Evolutionary conservation across 2,797 vertebrate species (phyloP), one percentile per base, ranked within the genome.

Genomic region (Phataginus tetradactyla): DNA sequence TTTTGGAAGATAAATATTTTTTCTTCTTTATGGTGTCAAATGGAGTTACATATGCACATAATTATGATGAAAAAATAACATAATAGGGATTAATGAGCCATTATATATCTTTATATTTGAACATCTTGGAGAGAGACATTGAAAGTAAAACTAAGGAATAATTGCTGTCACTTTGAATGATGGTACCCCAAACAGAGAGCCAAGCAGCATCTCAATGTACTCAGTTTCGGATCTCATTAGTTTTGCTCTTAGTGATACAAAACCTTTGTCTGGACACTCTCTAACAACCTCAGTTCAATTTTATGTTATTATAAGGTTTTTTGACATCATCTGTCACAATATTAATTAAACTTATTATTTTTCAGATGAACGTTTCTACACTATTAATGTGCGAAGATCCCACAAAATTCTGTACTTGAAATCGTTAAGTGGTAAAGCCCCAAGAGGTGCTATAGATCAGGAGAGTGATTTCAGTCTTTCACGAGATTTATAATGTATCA

Each of bases 111-210:
- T 94, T 91, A 57, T 78, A 83, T 78, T 87, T 94, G 90, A 77
- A 79, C 74, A 94, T 66, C 11, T 81, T 88, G 59, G 21, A 91
- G n/a, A 93, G 32, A 72, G 93, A 84, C 42, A 57, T 7, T 75
- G 51, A 86, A 75, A 84, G n/a, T 27, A 74, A 94, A 93, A 75
- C 11, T 23, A 74, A 71, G 23, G 83, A 25, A 34, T 85, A 86
- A 74, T 66, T 95, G 42, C 45, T 95, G 63, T 84, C 74, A 86
- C 45, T 93, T 79, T 83, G 78, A 94, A 69, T 75, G 84, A 94
- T 64, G 39, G 12, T 59, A 8, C 14, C 32, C n/a, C 7, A 63
- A 68, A 77, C 27, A 83, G 39, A 86, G 4, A 78, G 8, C 29
- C 14, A 66, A 84, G 15, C 1, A 80, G n/a, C 49, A 88, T 81